phyloP scores from a whole-genome alignment of 2,797 vertebrate species.

The Tenualosa thibaudeaui region DNA sequence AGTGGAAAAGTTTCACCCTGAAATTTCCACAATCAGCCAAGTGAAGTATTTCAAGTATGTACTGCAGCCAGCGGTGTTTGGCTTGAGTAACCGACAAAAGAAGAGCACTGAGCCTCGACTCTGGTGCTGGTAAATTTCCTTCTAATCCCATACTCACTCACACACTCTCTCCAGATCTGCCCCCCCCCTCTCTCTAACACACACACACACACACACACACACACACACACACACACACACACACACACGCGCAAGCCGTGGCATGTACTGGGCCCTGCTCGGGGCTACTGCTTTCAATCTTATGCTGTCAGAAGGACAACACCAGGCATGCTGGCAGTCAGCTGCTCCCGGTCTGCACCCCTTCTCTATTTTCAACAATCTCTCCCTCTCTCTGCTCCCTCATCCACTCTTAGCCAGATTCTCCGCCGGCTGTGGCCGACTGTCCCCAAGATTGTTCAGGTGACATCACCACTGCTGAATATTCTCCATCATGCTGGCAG shows the following conservation, averaged over 20 bases:
- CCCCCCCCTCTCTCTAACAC: background rate
- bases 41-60: constrained; percentile 11
- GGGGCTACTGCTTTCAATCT: constrained; percentile 61
- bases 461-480: constrained; percentile 6
- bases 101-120: background rate
- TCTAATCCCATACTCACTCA: background rate
- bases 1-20: background rate
- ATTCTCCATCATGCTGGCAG: background rate
- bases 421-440: background rate
- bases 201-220: background rate
- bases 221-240: background rate
- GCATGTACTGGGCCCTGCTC: constrained; percentile 56
- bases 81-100: background rate
- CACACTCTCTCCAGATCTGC: background rate
- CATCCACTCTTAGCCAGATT: background rate
- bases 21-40: constrained; percentile 14
- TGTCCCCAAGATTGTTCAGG: background rate
- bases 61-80: constrained; percentile 9
- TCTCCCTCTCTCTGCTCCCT: background rate
- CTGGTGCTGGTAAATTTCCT: constrained; percentile 36
- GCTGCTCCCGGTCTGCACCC: constrained; percentile 40
- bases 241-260: constrained; percentile 50
- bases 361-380: constrained; percentile 14
- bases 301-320: constrained; percentile 47
- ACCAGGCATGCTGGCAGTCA: constrained; percentile 45